Base-by-base conservation (phyloP, 2,797 vertebrate species). In the Kryptolebias ocellatus region DNA sequence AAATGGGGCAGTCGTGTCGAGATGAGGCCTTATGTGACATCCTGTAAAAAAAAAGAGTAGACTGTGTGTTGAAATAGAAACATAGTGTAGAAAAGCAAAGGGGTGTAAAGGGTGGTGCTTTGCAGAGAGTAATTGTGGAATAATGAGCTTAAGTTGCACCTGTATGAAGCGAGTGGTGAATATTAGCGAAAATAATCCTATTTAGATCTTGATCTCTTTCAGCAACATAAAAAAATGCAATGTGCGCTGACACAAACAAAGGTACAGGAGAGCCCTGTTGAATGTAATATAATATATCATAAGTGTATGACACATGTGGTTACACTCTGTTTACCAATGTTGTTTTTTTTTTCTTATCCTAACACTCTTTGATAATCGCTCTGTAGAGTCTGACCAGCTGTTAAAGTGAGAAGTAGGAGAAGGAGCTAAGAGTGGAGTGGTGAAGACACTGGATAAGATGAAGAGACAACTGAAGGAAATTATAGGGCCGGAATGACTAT, bases 131-230 rank as follows among this genome's bases (percentile, higher is more conserved):
- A 66, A 71, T 76, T 74, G 37, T 59, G 51, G 60, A 49, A 27
- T 73, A 67, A 84, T 79, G 39, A 74, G 51, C 72, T 31, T 80
- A 54, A 82, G 86, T 76, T 84, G 53, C 53, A 60, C 61, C 53
- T 53, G 45, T 65, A 60, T 57, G 29, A 65, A 39, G 34, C 50
- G 51, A 70, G 56, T 53, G 18, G 44, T 52, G 67, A 45, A 44
- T 50, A 79, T 72, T 74, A 73, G 51, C 24, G 57, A 50, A 61
- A 45, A 67, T 58, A 72, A n/a, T 34, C 53, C 20, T 50, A 17
- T 44, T 10, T 53, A 52, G n/a, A 42, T 53, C 20, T 77, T 63
- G n/a, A 0, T 15, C 56, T 46, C n/a, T 20, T 58, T 54, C 0
- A 37, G 51, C 37, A 31, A 45, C 46, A 55, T 16, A 64, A 45